Evolutionary conservation across 2,113 vertebrate species (phyloP).

Genomic region (Candoia aspera): DNA sequence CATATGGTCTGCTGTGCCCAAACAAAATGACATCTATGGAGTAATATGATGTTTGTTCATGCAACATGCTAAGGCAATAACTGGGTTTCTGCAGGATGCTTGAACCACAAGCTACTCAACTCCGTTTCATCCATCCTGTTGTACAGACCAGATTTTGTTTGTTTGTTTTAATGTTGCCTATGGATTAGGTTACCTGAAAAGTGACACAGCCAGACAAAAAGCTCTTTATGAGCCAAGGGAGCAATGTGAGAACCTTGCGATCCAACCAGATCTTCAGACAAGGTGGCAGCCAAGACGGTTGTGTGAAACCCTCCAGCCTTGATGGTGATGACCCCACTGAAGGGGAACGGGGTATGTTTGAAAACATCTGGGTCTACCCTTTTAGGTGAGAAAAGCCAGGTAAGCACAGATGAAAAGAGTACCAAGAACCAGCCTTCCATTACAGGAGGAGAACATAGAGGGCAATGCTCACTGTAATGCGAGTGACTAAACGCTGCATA

Average conservation of each 20-base stretch:
- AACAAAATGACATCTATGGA: no score
- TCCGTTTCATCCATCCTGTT: neutral
- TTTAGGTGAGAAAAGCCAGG: rapidly evolving
- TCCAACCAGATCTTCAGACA: rapidly evolving
- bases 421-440: rapidly evolving
- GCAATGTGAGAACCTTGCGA: neutral
- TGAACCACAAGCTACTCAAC: neutral
- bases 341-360: neutral
- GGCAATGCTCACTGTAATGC: neutral
- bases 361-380: neutral
- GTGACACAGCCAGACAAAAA: neutral
- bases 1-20: no score
- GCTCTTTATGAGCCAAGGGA: neutral
- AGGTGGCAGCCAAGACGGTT: neutral
- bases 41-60: neutral
- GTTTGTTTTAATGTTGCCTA: neutral
- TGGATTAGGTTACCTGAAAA: neutral
- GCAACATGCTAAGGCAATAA: neutral
- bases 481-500: neutral
- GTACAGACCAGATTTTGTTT: neutral
- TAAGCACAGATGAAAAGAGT: no score
- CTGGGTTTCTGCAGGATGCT: neutral
- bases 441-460: neutral
- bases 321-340: neutral
- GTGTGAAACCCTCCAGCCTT: neutral